Conservation (phyloP, 2,888 invertebrate species). For the Melipona bicolor region DNA sequence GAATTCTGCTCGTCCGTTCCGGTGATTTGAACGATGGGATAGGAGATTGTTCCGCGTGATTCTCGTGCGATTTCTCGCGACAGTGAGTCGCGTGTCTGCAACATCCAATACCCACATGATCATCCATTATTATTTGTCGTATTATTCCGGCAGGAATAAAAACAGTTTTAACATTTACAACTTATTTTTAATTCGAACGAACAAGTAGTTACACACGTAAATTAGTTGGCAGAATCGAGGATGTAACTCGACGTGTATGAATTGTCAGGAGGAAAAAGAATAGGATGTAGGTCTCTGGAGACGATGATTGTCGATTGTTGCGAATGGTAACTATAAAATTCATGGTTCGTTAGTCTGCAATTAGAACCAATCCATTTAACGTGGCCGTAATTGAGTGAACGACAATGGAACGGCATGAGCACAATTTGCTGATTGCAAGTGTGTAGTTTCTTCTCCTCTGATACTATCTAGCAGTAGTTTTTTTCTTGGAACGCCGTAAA, state of each 20-base stretch:
- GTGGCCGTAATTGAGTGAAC: slow-evolving; percentile 37
- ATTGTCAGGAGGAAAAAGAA: not conserved
- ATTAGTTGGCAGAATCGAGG: not conserved
- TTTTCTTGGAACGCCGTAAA: not conserved
- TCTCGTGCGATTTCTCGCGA: not conserved
- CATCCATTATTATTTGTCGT: too few relatives aligned
- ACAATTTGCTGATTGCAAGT: slow-evolving; percentile 1
- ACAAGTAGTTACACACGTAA: not conserved
- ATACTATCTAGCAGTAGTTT: not conserved
- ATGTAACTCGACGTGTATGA: not conserved
- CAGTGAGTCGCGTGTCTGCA: not conserved
- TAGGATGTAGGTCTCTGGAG: slow-evolving; percentile 10
- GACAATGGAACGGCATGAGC: slow-evolving; percentile 15
- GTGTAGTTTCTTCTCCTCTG: not conserved
- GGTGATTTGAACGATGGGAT: slow-evolving; percentile 30
- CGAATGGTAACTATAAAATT: slow-evolving; percentile 44
- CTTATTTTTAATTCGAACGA: not conserved
- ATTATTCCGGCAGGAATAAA: not conserved
- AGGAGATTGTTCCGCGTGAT: not conserved
- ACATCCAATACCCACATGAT: too few relatives aligned
- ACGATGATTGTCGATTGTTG: slow-evolving; percentile 42
- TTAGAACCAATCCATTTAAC: slow-evolving; percentile 56
- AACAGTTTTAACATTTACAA: not conserved
- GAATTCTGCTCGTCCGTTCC: slow-evolving; percentile 9
- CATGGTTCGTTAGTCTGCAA: slow-evolving; percentile 47